phyloP scores from a whole-genome alignment of 2,113 vertebrate species.

The Athene cunicularia region DNA sequence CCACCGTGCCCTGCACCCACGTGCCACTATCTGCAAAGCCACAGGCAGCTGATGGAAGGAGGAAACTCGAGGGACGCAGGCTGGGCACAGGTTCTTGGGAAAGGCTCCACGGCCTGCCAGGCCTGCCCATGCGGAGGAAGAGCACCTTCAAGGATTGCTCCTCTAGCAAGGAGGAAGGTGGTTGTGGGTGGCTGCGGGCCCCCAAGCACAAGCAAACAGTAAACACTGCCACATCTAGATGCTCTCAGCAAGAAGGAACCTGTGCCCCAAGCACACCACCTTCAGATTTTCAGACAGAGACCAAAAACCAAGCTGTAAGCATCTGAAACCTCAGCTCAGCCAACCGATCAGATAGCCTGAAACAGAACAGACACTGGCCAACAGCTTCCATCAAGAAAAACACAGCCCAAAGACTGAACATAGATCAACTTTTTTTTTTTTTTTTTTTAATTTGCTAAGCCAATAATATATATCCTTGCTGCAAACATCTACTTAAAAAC shows the following conservation, averaged over 20 bases:
- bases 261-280: not conserved
- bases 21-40: not conserved
- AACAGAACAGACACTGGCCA: not conserved
- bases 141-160: not conserved
- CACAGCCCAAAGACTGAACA: not conserved
- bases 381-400: not conserved
- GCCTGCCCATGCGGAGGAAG: accelerated
- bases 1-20: too few relatives aligned
- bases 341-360: not conserved
- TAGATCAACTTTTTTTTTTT: not conserved
- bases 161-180: not conserved
- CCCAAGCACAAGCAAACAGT: accelerated
- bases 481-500: not conserved
- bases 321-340: not conserved
- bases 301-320: not conserved
- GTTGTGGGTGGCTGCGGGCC: not conserved
- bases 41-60: not conserved
- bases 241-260: not conserved
- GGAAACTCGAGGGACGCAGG: accelerated
- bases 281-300: not conserved
- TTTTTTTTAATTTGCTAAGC: not conserved
- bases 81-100: not conserved
- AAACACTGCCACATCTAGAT: not conserved
- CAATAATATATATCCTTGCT: not conserved
- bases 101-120: not conserved